These are phyloP conservation scores for Glaucopsyche alexis DNA, from an alignment of 2,888 invertebrate species.

Conservation along the genomic window DNA sequence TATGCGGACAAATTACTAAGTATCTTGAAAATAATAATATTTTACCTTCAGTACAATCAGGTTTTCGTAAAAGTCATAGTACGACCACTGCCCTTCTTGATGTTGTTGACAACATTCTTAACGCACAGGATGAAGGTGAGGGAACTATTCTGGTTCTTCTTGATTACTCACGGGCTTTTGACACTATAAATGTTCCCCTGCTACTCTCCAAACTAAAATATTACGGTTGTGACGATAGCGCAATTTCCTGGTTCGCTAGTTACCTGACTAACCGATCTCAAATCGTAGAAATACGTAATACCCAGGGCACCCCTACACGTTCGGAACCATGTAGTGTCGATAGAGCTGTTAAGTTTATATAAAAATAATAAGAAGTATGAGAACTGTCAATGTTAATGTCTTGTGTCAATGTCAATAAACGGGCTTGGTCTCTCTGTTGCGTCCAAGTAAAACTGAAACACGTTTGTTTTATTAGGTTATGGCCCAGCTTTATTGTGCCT, in stretches of 20 bases:
- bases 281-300: constrained; percentile 2
- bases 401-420: too few species aligned
- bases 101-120: constrained; percentile 42
- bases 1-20: constrained; percentile 36
- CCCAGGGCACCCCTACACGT: neutral
- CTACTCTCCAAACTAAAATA: constrained; percentile 34
- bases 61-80: constrained; percentile 40
- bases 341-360: too few species aligned
- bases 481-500: too few species aligned
- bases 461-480: too few species aligned
- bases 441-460: too few species aligned
- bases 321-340: too few species aligned
- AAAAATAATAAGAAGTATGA: too few species aligned
- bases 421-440: too few species aligned
- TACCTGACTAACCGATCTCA: constrained; percentile 9
- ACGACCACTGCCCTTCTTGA: constrained; percentile 44
- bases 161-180: constrained; percentile 36
- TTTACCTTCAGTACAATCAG: constrained; percentile 43
- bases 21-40: constrained; percentile 40
- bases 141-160: constrained; percentile 32
- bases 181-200: constrained; percentile 33
- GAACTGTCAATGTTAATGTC: too few species aligned
- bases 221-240: constrained; percentile 32
- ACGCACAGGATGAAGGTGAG: too few species aligned
- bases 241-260: constrained; percentile 25